These are phyloP conservation scores for Globodera ellingtonae DNA, from an alignment of 1,140 invertebrate species.

Conservation along the genomic window DNA sequence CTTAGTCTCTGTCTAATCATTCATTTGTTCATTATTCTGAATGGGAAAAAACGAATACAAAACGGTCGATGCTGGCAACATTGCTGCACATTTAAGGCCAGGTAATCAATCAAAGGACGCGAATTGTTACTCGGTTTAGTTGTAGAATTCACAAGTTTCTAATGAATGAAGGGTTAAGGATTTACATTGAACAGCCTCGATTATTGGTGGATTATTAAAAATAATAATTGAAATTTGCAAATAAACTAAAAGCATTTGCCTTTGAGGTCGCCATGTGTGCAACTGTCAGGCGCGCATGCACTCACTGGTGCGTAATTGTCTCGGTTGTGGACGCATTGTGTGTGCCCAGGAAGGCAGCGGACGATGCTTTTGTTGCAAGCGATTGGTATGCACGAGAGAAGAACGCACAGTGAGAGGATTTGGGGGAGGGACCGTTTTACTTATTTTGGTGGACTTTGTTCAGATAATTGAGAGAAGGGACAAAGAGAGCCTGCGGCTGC, in stretches of 20 bases:
- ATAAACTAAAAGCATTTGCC: not conserved
- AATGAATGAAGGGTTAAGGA: too few relatives aligned
- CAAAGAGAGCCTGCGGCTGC: constrained; percentile 1
- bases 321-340: constrained; percentile 80
- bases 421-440: not conserved
- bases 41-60: constrained; percentile 7
- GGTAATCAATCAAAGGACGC: not conserved
- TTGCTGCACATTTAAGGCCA: not conserved
- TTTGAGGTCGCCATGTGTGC: constrained; percentile 78
- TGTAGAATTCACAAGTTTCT: too few relatives aligned
- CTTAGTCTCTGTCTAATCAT: too few relatives aligned
- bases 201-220: too few relatives aligned
- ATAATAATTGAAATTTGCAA: too few relatives aligned
- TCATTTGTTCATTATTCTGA: not conserved
- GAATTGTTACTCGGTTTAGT: too few relatives aligned
- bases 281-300: constrained; percentile 90
- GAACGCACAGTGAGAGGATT: constrained; percentile 48
- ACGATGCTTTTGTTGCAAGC: constrained; percentile 87
- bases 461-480: constrained; percentile 12
- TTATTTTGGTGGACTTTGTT: not conserved
- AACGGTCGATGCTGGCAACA: not conserved
- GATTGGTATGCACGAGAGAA: constrained; percentile 71
- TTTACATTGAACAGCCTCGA: too few relatives aligned
- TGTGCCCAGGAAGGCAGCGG: constrained; percentile 94
- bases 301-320: constrained; percentile 86